Conservation (phyloP, 2,113 vertebrate genomes). For the Myiozetetes cayanensis region DNA sequence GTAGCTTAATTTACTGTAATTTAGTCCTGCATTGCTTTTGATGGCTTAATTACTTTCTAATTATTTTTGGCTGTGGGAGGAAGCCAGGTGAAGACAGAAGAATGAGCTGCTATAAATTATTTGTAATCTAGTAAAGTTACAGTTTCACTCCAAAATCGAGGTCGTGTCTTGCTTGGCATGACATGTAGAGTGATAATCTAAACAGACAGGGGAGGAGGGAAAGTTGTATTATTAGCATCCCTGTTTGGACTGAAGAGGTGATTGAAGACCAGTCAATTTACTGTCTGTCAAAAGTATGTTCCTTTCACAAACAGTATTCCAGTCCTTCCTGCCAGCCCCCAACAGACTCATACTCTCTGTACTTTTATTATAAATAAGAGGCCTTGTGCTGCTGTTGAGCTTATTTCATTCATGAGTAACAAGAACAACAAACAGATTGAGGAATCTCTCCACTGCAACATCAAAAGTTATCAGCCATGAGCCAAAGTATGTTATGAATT, state of each 20-base stretch:
- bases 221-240: not conserved
- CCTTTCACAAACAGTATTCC: not conserved
- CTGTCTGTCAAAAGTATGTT: not conserved
- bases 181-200: not conserved
- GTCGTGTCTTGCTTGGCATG: not conserved
- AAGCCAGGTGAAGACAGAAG: constrained; percentile 9
- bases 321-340: not conserved
- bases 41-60: constrained; percentile 47
- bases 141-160: not conserved
- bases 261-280: not conserved
- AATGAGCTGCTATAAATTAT: not conserved
- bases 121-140: not conserved
- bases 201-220: not conserved
- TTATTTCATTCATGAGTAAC: not conserved
- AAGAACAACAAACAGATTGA: not conserved
- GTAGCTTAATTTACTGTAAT: constrained; percentile 15
- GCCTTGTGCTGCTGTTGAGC: not conserved
- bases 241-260: not conserved
- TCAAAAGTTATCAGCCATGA: not conserved
- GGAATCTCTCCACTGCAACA: not conserved
- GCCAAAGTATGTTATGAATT: not conserved
- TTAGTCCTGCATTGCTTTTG: constrained; percentile 17
- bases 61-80: constrained; percentile 35
- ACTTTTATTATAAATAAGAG: not conserved
- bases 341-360: not conserved